Evolutionary conservation across 1,140 invertebrate species (phyloP).

Genomic region (Eupristina koningsbergeri): DNA sequence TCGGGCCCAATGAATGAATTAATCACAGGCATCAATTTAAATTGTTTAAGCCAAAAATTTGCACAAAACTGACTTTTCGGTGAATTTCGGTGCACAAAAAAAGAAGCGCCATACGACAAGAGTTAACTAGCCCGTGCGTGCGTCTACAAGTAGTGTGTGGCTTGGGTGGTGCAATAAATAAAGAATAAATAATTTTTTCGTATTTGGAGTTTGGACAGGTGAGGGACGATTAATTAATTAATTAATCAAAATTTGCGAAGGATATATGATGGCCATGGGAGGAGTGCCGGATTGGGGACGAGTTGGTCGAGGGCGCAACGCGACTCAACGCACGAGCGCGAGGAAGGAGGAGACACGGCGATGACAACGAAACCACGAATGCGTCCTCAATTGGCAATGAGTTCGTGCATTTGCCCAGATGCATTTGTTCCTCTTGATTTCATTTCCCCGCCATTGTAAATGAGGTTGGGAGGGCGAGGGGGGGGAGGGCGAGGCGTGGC

Average conservation of each 20-base stretch:
- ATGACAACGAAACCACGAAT: background rate
- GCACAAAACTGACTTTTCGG: background rate
- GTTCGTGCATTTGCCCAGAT: background rate
- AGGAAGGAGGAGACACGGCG: too few species aligned
- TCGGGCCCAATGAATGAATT: too few species aligned
- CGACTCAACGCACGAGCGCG: background rate
- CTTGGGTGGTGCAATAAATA: too few species aligned
- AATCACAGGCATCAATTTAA: background rate
- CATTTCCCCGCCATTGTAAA: background rate
- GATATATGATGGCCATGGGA: too few species aligned
- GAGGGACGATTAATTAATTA: too few species aligned
- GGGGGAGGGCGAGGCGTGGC: conserved; percentile 34
- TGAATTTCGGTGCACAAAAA: background rate
- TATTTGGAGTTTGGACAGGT: too few species aligned
- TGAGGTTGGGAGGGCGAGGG: background rate
- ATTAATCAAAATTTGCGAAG: too few species aligned
- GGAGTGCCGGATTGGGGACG: too few species aligned
- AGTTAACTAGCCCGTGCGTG: background rate
- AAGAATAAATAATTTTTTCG: too few species aligned
- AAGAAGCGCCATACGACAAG: background rate
- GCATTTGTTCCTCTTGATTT: too few species aligned
- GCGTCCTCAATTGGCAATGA: too few species aligned
- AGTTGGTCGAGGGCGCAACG: too few species aligned
- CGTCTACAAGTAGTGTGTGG: background rate
- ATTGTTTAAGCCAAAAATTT: background rate